Base-by-base conservation (phyloP, 1,140 invertebrate species). In the Cataglyphis hispanica region DNA sequence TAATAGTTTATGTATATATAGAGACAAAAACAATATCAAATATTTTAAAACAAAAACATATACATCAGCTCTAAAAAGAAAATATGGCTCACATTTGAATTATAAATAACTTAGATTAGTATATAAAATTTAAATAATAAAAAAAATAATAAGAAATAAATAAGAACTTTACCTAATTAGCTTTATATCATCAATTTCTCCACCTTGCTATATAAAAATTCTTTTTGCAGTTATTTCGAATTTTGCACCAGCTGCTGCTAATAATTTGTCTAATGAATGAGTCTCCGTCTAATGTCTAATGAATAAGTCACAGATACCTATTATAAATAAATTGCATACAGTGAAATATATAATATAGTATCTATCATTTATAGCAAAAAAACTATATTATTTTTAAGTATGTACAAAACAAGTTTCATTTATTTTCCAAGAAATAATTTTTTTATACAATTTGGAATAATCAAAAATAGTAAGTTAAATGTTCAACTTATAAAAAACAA, bases 121-220 rank as follows among this genome's bases (percentile, higher is more conserved):
- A 25, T 27, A 43, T 16, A 31, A 58, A 60, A 56, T 58, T 1
- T 53, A 56, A 22, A n/a, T 58, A 25, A 43, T 13, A 80, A 64
- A 66, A 66, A 83, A 40, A 67, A 6, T 25, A 66, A 84, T 64
- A n/a, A n/a, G 70, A 10, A 63, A 76, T 25, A 78, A 69, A 37
- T 22, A 53, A 78, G n/a, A 7, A 69, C 27, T 74, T 90, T 90
- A 96, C 96, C 95, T 95, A 19, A 97, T 95, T 43, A 97, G 90
- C 75, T 95, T 95, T 27, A 96, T 93, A 93, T 97, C 96, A 91
- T 97, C 96, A 76, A 97, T 95, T 92, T 97, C 96, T 67, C 96
- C 96, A 50, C 96, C 96, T 92, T 96, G 95, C 7, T 93, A 88
- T 19, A 96, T 97, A 91, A 96, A 97, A 43, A 97, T 85, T 87